phyloP scores from a whole-genome alignment of 2,888 invertebrate species.

The Cheilosia impressa region DNA sequence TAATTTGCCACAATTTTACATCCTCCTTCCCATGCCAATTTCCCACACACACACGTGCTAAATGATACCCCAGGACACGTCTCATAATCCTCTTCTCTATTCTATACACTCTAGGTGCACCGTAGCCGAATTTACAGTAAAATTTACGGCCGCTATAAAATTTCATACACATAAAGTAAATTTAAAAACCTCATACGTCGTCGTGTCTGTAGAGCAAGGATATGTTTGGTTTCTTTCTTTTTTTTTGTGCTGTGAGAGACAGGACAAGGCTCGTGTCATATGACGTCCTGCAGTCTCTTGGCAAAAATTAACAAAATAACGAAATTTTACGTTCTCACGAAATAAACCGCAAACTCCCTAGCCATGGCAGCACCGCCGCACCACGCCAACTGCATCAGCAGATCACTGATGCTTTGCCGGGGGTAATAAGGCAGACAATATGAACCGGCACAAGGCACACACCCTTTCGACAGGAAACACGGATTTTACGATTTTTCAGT shows the following conservation, averaged over 20 bases:
- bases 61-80: conserved; percentile 47
- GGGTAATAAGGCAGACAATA: conserved; percentile 66
- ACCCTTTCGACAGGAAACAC: conserved; percentile 61
- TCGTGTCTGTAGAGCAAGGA: background rate
- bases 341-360: conserved; percentile 62
- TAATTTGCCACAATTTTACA: conserved; percentile 44
- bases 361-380: background rate
- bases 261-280: conserved; percentile 50
- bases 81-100: conserved; percentile 34
- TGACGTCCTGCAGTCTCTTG: background rate
- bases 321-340: conserved; percentile 68
- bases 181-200: conserved; percentile 39
- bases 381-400: background rate
- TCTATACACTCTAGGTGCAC: conserved; percentile 44
- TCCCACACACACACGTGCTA: background rate
- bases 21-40: conserved; percentile 44
- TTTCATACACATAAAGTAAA: conserved; percentile 71
- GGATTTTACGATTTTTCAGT: conserved; percentile 67
- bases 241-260: conserved; percentile 21
- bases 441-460: conserved; percentile 42
- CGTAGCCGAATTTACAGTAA: conserved; percentile 52
- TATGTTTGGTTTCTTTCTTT: conserved; percentile 3
- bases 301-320: conserved; percentile 70
- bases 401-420: background rate
- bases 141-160: conserved; percentile 67